Evolutionary conservation across 1,140 invertebrate genomes (phyloP), one percentile per base, ranked within the genome.

Genomic region (Caenorhabditis latens): DNA sequence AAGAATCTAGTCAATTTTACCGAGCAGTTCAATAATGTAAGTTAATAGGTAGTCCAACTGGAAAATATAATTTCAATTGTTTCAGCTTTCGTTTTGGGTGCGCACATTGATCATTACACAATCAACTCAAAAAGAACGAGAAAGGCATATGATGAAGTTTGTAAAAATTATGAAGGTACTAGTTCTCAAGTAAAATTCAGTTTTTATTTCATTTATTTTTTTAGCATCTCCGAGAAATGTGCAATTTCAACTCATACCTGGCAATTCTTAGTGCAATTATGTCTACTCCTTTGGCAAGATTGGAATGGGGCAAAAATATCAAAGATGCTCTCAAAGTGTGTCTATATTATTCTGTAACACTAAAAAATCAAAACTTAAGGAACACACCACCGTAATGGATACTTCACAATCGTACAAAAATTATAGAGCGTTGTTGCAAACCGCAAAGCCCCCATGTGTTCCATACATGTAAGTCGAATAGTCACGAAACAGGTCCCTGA

Each of bases 171-270:
- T 99, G 97, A 98, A 98, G 94, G 95, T 97, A 50, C 8, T 50
- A 14, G 0, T n/a, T 40, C 19, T 2, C 84, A 8, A 89, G 11
- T n/a, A 24, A 6, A 19, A 21, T 86, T 85, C 46, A 89, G 84
- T 0, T n/a, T 16, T 24, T 84, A 55, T 2, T 43, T 63, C 16
- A 24, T 4, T 46, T 21, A n/a, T 24, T 8, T 24, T 84, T 91
- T 63, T 90, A 94, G 93, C 92, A 94, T 90, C 90, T 99, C 86
- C 94, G 97, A 87, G 98, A 98, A 93, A 95, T 99, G 92, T 98
- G 97, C 86, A 99, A 99, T 93, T 99, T 98, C 92, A 99, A 99
- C 94, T 99, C 97, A 57, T 99, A 99, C 94, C 94, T 99, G 89
- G 98, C 98, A 7, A 94, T 99, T 87, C 94, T 99, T 43, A 98